Evolutionary conservation across 2,797 vertebrate species (phyloP).

Genomic region (Pristis pectinata): DNA sequence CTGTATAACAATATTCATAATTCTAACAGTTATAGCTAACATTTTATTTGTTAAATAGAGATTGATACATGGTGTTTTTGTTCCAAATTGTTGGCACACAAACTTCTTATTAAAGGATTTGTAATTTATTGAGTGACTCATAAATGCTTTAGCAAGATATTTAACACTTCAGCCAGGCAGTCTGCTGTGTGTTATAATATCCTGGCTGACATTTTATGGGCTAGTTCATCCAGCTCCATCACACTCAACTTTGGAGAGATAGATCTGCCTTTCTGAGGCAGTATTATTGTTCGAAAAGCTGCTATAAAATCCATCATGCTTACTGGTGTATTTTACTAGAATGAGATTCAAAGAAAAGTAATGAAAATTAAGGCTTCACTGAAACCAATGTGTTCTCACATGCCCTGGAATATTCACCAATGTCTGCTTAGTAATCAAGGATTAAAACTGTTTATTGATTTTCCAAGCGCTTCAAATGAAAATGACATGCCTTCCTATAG

Average conservation of each 20-base stretch:
- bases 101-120: neutral
- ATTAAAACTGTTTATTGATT: neutral
- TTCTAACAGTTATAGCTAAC: neutral
- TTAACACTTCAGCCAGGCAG: neutral
- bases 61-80: neutral
- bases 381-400: neutral
- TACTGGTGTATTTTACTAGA: neutral
- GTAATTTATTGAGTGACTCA: constrained; percentile 1
- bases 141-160: neutral
- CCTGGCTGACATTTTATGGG: neutral
- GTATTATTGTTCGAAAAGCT: neutral
- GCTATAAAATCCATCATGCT: neutral
- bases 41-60: neutral
- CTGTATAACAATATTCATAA: neutral
- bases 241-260: neutral
- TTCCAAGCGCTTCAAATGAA: neutral
- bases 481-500: neutral
- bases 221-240: neutral
- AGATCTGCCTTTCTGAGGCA: neutral
- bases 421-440: neutral
- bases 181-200: neutral
- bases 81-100: neutral
- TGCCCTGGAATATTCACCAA: neutral
- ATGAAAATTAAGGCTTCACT: neutral
- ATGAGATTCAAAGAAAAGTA: neutral